phyloP scores from a whole-genome alignment of 2,888 invertebrate genomes.

The Taphrorychus bicolor region DNA sequence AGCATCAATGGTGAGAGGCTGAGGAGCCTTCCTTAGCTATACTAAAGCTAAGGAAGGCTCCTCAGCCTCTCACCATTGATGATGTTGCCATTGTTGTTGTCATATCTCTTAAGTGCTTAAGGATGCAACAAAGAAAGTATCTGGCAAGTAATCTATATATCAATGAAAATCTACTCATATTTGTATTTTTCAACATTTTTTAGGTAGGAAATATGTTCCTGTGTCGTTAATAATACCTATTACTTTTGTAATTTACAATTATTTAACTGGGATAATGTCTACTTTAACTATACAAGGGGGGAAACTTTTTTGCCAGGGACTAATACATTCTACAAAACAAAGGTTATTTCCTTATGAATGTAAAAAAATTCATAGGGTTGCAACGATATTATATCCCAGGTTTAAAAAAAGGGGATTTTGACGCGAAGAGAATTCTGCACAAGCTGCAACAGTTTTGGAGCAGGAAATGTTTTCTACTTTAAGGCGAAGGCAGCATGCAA shows the following conservation, averaged over 20 bases:
- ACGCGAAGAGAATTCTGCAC: slow-evolving; percentile 24
- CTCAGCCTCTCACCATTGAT: slow-evolving; percentile 5
- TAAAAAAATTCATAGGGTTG: slow-evolving; percentile 17
- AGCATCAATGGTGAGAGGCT: no score
- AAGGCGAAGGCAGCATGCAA: neutral
- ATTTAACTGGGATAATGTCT: neutral
- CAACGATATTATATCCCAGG: slow-evolving; percentile 29
- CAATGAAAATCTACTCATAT: neutral
- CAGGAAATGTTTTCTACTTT: neutral
- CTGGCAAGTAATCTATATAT: no score
- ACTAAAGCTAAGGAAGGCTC: slow-evolving; percentile 18
- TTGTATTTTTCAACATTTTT: neutral
- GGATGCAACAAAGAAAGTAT: slow-evolving; percentile 18
- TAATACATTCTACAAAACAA: slow-evolving; percentile 18
- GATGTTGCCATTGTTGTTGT: slow-evolving; percentile 6
- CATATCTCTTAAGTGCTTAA: slow-evolving; percentile 11
- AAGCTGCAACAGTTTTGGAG: slow-evolving; percentile 5
- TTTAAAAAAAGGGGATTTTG: slow-evolving; percentile 36
- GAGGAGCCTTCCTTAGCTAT: no score
- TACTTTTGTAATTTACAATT: slow-evolving; percentile 10
- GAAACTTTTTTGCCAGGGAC: slow-evolving; percentile 17
- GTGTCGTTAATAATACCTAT: slow-evolving; percentile 19
- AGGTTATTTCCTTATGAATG: slow-evolving; percentile 24
- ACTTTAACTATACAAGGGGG: slow-evolving; percentile 28
- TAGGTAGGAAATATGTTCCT: slow-evolving; percentile 15